A percentile compares a stretch with the other conserved stretches of the same genome.
Evolutionary conservation across 2,888 invertebrate species (phyloP).

Genomic region (Drosophila imparisetae): DNA sequence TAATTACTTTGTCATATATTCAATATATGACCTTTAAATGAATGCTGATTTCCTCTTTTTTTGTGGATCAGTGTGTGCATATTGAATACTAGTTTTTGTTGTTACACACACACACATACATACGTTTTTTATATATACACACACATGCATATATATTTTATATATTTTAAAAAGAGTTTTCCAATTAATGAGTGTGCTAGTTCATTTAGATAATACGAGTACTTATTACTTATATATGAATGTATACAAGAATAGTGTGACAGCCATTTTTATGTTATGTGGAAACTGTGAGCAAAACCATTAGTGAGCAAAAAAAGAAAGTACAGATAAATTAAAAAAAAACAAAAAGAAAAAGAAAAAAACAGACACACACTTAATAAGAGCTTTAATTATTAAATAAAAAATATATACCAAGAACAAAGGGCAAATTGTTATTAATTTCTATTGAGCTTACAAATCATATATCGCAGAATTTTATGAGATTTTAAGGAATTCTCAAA

Average conservation of each 20-base stretch:
- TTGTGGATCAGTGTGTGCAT: slow-evolving; percentile 68
- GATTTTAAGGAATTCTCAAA: slow-evolving; percentile 50
- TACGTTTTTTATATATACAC: slow-evolving; percentile 7
- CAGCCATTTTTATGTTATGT: slow-evolving; percentile 68
- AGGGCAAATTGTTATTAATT: background rate
- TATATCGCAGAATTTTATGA: background rate
- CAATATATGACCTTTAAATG: slow-evolving; percentile 66
- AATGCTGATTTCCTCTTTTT: slow-evolving; percentile 68
- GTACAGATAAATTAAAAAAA: slow-evolving; percentile 23
- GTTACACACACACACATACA: background rate
- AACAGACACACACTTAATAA: slow-evolving; percentile 71
- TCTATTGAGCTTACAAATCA: background rate
- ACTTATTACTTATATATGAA: slow-evolving; percentile 33
- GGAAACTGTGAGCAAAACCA: slow-evolving; percentile 20
- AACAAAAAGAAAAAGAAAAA: slow-evolving; percentile 19
- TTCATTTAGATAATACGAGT: slow-evolving; percentile 41
- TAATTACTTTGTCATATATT: slow-evolving; percentile 78
- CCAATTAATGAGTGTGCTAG: slow-evolving; percentile 50
- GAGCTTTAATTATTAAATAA: slow-evolving; percentile 81
- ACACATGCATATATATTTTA: slow-evolving; percentile 51
- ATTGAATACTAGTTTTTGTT: slow-evolving; percentile 43
- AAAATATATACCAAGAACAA: slow-evolving; percentile 70
- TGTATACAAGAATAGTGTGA: slow-evolving; percentile 35
- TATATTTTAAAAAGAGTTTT: slow-evolving; percentile 72
- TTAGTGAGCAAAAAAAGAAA: slow-evolving; percentile 28